Conservation (phyloP, 2,797 vertebrate species). For the Rhodeus uyekii region DNA sequence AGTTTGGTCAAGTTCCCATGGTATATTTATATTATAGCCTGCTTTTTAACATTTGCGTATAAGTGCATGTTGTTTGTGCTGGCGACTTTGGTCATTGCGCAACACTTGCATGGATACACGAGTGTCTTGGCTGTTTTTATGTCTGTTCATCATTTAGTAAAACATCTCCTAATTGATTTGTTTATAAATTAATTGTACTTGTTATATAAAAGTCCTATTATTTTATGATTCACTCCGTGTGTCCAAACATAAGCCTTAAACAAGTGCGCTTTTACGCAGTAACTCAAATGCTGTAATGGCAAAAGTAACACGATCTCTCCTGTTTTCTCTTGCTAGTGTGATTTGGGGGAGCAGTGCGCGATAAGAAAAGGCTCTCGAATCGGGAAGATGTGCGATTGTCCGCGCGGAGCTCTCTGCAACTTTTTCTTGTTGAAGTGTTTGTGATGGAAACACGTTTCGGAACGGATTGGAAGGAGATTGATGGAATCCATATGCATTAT, state of each 20-base stretch:
- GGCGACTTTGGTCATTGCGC: not conserved
- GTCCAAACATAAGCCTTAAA: not conserved
- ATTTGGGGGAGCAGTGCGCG: slow-evolving; percentile 67
- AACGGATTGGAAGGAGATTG: not conserved
- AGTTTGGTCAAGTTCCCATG: slow-evolving; percentile 70
- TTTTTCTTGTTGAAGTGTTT: slow-evolving; percentile 72
- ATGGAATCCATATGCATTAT: slow-evolving; percentile 28
- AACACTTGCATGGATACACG: not conserved
- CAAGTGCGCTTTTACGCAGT: slow-evolving; percentile 23
- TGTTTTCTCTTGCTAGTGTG: slow-evolving; percentile 56
- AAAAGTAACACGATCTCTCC: not conserved
- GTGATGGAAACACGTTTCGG: slow-evolving; percentile 45
- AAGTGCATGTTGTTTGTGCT: not conserved
- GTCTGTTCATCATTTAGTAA: not conserved
- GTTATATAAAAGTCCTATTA: not conserved
- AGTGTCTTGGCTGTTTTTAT: not conserved
- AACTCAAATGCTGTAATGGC: not conserved
- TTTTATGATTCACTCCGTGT: not conserved
- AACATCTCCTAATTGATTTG: not conserved
- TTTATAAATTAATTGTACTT: not conserved
- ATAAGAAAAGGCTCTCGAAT: slow-evolving; percentile 71
- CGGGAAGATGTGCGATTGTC: slow-evolving; percentile 70
- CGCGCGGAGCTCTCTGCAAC: slow-evolving; percentile 61
- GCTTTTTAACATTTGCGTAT: not conserved
- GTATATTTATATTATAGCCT: slow-evolving; percentile 50